Percentiles rank a stretch among this genome's conserved stretches.
Conservation (phyloP, 1,140 invertebrate species). For the Drosophila asahinai region DNA sequence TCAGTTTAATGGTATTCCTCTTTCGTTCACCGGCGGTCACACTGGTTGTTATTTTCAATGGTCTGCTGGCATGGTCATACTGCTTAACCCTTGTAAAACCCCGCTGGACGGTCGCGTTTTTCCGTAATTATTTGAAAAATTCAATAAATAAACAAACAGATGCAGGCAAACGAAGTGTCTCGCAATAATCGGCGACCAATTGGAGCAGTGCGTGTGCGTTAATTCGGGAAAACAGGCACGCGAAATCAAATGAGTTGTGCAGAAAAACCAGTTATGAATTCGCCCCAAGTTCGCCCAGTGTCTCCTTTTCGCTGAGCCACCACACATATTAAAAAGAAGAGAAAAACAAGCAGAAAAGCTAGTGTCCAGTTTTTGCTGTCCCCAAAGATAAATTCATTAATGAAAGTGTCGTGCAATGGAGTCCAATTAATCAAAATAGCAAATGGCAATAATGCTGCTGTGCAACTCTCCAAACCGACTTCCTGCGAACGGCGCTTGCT, state of each 20-base stretch:
- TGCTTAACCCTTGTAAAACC: background rate
- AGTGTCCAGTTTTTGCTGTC: conserved; percentile 9
- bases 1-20: background rate
- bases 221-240: background rate
- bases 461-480: conserved; percentile 42
- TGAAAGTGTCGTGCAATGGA: conserved; percentile 71
- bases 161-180: background rate
- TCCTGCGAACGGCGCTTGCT: conserved; percentile 50
- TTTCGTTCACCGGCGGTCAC: background rate
- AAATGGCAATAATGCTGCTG: conserved; percentile 23
- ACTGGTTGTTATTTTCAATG: background rate
- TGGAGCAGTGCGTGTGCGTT: background rate
- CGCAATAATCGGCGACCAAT: background rate
- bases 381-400: conserved; percentile 49
- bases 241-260: conserved; percentile 18
- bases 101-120: conserved; percentile 4
- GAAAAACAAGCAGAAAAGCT: conserved; percentile 27
- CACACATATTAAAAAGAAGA: conserved; percentile 15
- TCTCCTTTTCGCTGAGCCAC: conserved; percentile 62
- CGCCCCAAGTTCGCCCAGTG: conserved; percentile 46
- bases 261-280: conserved; percentile 71
- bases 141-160: background rate
- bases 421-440: conserved; percentile 51
- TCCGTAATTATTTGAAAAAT: background rate
- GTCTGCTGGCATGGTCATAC: background rate